These are phyloP conservation scores for Orthonevra nobilis DNA, from an alignment of 2,888 invertebrate genomes.

Conservation along the genomic window DNA sequence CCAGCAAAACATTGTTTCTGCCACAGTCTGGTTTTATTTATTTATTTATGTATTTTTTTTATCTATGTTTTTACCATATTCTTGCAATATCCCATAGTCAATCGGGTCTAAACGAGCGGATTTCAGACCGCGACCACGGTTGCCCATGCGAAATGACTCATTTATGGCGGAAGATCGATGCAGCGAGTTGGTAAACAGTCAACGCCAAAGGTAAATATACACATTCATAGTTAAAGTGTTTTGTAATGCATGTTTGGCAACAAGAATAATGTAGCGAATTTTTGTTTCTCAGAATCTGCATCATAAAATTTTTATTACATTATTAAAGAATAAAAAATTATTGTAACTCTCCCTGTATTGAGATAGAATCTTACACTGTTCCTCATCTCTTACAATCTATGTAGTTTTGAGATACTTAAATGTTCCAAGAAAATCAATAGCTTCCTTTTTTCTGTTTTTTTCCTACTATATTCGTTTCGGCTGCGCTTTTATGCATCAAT, in stretches of 20 bases:
- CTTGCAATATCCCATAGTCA: slow-evolving; percentile 62
- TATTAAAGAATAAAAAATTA: too few relatives aligned
- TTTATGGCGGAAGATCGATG: slow-evolving; percentile 43
- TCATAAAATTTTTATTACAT: too few relatives aligned
- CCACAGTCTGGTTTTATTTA: slow-evolving; percentile 41
- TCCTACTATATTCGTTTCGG: slow-evolving; percentile 1
- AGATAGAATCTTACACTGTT: too few relatives aligned
- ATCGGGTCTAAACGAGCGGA: slow-evolving; percentile 51
- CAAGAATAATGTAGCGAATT: too few relatives aligned
- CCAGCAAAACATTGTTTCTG: slow-evolving; percentile 42
- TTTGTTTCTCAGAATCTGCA: too few relatives aligned
- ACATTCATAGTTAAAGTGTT: too few relatives aligned
- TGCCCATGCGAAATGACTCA: slow-evolving; percentile 52
- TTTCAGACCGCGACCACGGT: slow-evolving; percentile 54
- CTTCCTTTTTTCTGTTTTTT: too few relatives aligned
- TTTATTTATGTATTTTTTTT: slow-evolving; percentile 30
- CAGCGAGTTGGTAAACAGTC: slow-evolving; percentile 50
- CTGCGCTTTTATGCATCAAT: slow-evolving; percentile 17
- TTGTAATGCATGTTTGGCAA: too few relatives aligned
- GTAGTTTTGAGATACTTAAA: too few relatives aligned
- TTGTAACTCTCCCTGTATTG: too few relatives aligned
- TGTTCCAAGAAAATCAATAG: not conserved
- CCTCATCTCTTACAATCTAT: too few relatives aligned
- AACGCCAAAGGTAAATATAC: slow-evolving; percentile 23
- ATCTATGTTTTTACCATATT: slow-evolving; percentile 43